Evolutionary conservation across 2,113 vertebrate genomes (phyloP), one percentile per base, ranked within the genome.

Genomic region (Alaudala cheleensis): DNA sequence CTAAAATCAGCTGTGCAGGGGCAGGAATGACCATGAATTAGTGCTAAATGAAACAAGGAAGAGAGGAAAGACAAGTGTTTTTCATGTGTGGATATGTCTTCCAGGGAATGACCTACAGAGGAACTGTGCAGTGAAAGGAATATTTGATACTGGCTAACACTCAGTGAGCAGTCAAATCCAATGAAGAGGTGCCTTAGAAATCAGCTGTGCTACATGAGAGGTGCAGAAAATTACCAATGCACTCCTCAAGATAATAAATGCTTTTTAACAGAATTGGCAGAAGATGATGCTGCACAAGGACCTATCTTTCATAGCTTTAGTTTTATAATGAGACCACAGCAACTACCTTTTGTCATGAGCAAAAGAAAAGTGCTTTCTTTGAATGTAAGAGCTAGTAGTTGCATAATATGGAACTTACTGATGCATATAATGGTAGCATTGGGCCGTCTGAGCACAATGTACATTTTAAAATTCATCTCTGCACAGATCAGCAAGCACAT

Each of bases 351-450:
- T 86, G 50, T 79, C 67, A 22, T 9, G 57, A 78, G 54, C 12
- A 66, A 80, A 90, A 70, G 50, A 78, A 69, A 89, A 66, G 21
- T 17, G 42, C 15, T 86, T 82, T 83, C 86, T 86, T 86, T 60
- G 69, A 96, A 81, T 18, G 2, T 86, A 84, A 92, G 64, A 74
- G 67, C 88, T 86, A 56, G 72, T 92, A 45, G 93, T 88, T 96
- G 90, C 90, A 84, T 93, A 95, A 96, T 89, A 40, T 17, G 77
- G 91, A 94, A 78, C 65, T 81, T 92, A 93, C 74, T 90, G 92
- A 81, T 91, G 93, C 93, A 47, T 92, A 22, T 93, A 94, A 96
- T 87, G 85, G 74, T 76, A 95, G 95, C 83, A 84, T 51, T 45
- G 85, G 90, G 92, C 88, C 0, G 0, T 61, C 93, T 96, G 83